Conservation (phyloP, 2,888 invertebrate genomes). For the Hedya salicella region DNA sequence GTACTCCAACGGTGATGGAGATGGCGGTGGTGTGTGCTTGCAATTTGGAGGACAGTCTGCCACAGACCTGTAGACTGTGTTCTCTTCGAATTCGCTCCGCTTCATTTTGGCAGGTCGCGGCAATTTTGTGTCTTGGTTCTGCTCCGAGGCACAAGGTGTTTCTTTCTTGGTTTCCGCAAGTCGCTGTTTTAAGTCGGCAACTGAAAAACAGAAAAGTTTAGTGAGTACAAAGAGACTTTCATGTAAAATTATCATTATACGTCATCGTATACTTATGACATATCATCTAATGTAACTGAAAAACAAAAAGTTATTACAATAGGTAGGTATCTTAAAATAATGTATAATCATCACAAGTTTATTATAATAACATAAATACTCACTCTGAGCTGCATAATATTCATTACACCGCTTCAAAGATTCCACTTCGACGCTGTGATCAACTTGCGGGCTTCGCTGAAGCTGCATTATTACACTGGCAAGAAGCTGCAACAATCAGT, state of each 20-base stretch:
- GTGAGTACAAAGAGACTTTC: no score
- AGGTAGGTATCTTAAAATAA: no score
- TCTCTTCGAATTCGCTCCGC: background rate
- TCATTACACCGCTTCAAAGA: background rate
- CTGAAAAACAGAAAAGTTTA: background rate
- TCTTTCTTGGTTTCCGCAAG: background rate
- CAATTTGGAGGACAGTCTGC: background rate
- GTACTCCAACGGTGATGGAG: background rate
- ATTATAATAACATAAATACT: no score
- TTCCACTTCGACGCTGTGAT: background rate
- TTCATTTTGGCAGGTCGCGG: conserved; percentile 6
- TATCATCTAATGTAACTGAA: no score
- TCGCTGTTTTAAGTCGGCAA: background rate
- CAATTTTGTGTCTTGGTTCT: background rate
- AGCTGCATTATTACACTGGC: background rate
- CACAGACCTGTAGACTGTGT: background rate
- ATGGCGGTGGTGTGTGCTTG: background rate
- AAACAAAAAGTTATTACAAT: background rate
- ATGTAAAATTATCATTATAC: no score
- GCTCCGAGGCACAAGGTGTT: background rate
- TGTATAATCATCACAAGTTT: no score
- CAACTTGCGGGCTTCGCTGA: background rate
- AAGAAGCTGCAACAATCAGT: background rate
- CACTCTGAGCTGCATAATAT: conserved; percentile 4
- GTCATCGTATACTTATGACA: no score